Evolutionary conservation across 92 coral and sea anemone genomes (phyloP), one percentile per base, ranked within the genome.

Genomic region (Bergia puertoricense): DNA sequence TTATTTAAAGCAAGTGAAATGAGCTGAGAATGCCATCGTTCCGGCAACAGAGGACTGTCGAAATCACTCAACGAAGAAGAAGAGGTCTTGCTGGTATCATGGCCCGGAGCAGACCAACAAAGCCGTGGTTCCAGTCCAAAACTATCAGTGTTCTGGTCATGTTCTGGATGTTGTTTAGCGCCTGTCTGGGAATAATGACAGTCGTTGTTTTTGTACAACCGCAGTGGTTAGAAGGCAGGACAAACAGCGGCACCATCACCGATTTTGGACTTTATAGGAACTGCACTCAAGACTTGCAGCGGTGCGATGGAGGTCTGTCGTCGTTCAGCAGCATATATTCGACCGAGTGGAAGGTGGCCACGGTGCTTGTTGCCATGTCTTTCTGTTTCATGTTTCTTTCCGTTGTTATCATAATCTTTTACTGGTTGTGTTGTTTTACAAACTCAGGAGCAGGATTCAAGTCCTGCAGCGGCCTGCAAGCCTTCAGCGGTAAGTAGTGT

Each of bases 191-290:
- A 10, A 89, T 97, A 16, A 97, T 95, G 99, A 91, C 96, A 50
- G 94, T 97, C 59, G 96, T 97, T 67, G 93, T 94, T 56, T 92
- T 97, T 66, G 97, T 97, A 38, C 99, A 97, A 72, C 98, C 99
- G 0, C 98, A 95, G 81, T 97, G 99, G 99, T 83, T 97, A 30
- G 96, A 93, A 39, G 99, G 99, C 66, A 88, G 86, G 66, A 16
- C 46, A 46, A 56, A 44, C 13, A 73, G 79, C 9, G 93, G 94
- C 66, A 79, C 69, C n/a, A 74, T 88, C 22, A 92, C 92, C 37
- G 92, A 94, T 74, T 97, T 97, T 51, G 99, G 99, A 69, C 90
- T 97, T 41, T 97, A 94, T 78, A 93, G 99, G 48, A 92, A 90
- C 84, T 97, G 99, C 74, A 76, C 98, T 5, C 93, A 88, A 66